Percentiles rank a stretch among this genome's conserved stretches.
phyloP scores from a whole-genome alignment of 1,140 invertebrate species.

The Drosophila neocordata region DNA sequence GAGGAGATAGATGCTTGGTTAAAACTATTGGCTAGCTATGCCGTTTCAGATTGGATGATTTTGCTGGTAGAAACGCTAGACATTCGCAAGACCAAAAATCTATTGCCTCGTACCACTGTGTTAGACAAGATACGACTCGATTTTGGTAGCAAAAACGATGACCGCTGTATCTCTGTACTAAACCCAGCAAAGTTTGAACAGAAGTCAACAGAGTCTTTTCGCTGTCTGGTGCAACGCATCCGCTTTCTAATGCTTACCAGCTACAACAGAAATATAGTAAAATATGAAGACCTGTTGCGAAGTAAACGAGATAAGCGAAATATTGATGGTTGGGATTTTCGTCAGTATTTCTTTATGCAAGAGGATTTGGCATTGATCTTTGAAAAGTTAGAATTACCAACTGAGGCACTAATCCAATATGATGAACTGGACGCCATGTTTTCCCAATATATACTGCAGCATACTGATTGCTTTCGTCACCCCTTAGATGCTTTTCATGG shows the following conservation, averaged over 20 bases:
- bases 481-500: slow-evolving; percentile 92
- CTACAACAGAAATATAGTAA: slow-evolving; percentile 92
- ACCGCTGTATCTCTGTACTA: slow-evolving; percentile 94
- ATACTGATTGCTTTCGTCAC: slow-evolving; percentile 91
- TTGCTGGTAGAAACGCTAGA: slow-evolving; percentile 96
- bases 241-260: slow-evolving; percentile 92
- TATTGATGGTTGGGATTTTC: slow-evolving; percentile 96
- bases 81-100: slow-evolving; percentile 94
- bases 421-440: slow-evolving; percentile 98
- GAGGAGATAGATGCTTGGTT: slow-evolving; percentile 96
- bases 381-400: slow-evolving; percentile 96
- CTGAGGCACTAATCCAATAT: slow-evolving; percentile 97
- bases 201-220: slow-evolving; percentile 94
- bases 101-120: slow-evolving; percentile 95
- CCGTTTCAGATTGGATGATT: slow-evolving; percentile 96
- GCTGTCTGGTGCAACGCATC: slow-evolving; percentile 91
- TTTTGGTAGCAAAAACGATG: slow-evolving; percentile 95
- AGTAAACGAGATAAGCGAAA: slow-evolving; percentile 95
- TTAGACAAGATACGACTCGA: slow-evolving; percentile 97
- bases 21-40: slow-evolving; percentile 88
- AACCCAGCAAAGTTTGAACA: slow-evolving; percentile 95
- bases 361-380: slow-evolving; percentile 97
- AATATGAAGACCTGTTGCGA: slow-evolving; percentile 96
- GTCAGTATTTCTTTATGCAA: slow-evolving; percentile 96
- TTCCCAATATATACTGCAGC: slow-evolving; percentile 94